Evolutionary conservation across 35 echinoderm and acorn worm genomes (phyloP), one percentile per base, ranked within the genome.

Genomic region (Nesometra sesokonis): DNA sequence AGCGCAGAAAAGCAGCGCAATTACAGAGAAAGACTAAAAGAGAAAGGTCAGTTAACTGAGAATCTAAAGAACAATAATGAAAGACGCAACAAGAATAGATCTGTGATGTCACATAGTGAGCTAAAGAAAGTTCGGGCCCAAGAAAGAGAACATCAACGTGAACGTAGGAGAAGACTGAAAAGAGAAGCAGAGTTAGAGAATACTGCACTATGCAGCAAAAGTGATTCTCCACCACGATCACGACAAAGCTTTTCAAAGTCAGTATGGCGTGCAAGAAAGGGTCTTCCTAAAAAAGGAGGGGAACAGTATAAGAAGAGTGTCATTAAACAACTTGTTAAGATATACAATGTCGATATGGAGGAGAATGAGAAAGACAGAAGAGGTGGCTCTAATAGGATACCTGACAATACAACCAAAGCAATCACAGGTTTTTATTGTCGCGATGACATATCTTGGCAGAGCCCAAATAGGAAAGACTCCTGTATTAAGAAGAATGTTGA

Each of bases 401-500:
- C 46, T 52, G 46, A 85, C 11, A 46, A 32, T 5, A 31, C 17
- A n/a, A 17, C 21, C 11, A 67, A 85, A 43, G 84, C 38, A 30
- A 57, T 85, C 29, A 85, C 31, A 52, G 38, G 0, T 34, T 85
- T 17, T 52, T 57, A 85, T 35, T 85, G 84, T 31, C 84, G 43
- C 23, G 84, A 85, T 85, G 39, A 57, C 84, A 84, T 84, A 37
- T 84, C 82, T 31, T 84, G 13, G 80, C 80, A 82, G 23, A 34
- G 21, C 11, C 34, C 40, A 57, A 57, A 85, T 57, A 37, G 84
- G 29, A 85, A 85, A 34, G 84, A 85, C 84, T 52, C 33, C 32
- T 32, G 11, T 13, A 47, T n/a, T 31, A 57, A 29, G n/a, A 85
- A 32, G 23, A 67, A 67, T 67, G 52, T 13, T 67, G 52, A 67